phyloP scores from a whole-genome alignment of 2,797 vertebrate genomes.

The Muscicapa striata region DNA sequence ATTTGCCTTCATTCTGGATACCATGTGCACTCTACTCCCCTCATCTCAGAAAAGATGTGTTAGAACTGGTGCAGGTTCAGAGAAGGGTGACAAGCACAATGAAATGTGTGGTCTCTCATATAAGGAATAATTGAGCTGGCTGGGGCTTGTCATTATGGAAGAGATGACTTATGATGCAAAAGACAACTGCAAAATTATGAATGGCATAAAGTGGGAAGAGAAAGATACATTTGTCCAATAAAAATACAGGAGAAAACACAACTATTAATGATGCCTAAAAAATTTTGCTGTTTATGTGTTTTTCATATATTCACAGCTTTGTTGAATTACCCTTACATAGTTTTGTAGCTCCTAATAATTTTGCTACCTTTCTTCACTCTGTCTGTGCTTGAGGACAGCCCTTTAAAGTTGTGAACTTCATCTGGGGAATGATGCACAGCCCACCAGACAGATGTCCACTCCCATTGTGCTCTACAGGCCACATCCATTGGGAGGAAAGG shows the following conservation, averaged over 20 bases:
- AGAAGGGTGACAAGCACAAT: background rate
- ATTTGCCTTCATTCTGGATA: background rate
- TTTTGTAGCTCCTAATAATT: background rate
- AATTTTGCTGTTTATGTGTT: background rate
- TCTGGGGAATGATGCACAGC: slow-evolving; percentile 80
- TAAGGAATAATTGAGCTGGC: background rate
- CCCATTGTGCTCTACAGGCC: slow-evolving; percentile 91
- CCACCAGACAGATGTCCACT: slow-evolving; percentile 96
- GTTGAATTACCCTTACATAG: background rate
- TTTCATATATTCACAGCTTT: background rate
- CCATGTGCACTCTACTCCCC: background rate
- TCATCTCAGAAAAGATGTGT: background rate
- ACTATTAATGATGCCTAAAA: background rate
- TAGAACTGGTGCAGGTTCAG: background rate
- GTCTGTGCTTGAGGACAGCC: no score
- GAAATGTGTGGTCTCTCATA: background rate
- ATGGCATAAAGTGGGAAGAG: background rate
- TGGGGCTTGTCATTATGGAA: background rate
- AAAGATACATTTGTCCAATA: background rate
- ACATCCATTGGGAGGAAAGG: slow-evolving; percentile 89
- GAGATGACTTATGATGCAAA: background rate
- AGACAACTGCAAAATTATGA: background rate
- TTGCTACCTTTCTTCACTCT: background rate
- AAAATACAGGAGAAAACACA: background rate
- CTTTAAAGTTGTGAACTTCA: slow-evolving; percentile 75